Conservation (phyloP, 2,113 vertebrate species). For the Notechis scutatus region DNA sequence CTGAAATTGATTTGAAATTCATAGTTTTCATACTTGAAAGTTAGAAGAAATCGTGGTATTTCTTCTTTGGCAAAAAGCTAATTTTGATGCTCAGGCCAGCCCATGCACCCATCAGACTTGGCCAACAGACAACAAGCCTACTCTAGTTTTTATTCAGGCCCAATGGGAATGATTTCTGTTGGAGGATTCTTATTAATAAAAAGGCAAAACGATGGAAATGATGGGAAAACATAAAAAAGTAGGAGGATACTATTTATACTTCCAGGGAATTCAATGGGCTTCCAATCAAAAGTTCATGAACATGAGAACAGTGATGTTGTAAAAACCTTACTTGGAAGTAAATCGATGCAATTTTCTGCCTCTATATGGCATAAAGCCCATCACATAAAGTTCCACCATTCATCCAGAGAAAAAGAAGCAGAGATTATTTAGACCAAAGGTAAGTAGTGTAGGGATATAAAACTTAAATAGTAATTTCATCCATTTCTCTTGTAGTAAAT, state of each 20-base stretch:
- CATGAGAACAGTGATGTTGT: not conserved
- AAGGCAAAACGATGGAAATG: not conserved
- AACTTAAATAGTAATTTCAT: not conserved
- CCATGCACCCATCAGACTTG: not conserved
- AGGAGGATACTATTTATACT: not conserved
- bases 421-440: not conserved
- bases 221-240: not conserved
- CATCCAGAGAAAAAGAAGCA: not conserved
- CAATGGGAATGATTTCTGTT: not conserved
- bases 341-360: not conserved
- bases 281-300: not conserved
- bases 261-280: not conserved
- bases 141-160: not conserved
- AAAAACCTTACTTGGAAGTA: not conserved
- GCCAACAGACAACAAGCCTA: not conserved
- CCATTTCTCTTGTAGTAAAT: not conserved
- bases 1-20: not conserved
- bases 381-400: not conserved
- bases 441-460: not conserved
- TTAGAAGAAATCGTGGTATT: not conserved
- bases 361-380: not conserved
- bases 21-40: not conserved
- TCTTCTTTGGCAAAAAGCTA: not conserved
- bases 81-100: not conserved
- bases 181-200: not conserved